Base-by-base conservation (phyloP, 2,888 invertebrate genomes). In the Xylota sylvarum region DNA sequence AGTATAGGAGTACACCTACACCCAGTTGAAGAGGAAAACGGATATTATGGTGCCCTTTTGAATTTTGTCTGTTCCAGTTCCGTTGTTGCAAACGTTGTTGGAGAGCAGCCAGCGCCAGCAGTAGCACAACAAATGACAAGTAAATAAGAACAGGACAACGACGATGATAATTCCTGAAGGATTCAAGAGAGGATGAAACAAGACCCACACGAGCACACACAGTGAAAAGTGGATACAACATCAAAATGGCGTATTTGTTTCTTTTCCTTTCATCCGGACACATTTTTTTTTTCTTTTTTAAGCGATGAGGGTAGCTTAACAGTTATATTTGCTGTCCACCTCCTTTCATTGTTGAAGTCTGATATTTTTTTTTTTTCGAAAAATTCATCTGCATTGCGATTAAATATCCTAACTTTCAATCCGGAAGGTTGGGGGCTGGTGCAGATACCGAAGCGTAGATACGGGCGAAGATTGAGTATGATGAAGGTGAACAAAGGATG, bases 361-460 rank as follows among this genome's bases (percentile, higher is more conserved):
- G 37, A 46, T 12, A 3, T 14, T 43, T 43, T 14, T 43, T 43
- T 67, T 19, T 56, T 37, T 46, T 56, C 37, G 46, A 32, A 48
- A 67, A 58, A 50, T 72, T 56, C 80, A 85, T 85, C 85, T 76
- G 81, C 85, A 81, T 60, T 81, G 81, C 85, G 72, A 76, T 77
- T 76, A 72, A 81, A 72, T 52, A 60, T 81, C 65, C 70, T 72
- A 76, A 76, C 70, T 80, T 85, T 43, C 56, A 74, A 64, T 70
- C 70, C 65, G 65, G 50, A 58, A 43, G 65, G 65, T 73, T 56
- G 17, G 19, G 32, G 46, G 19, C 52, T 35, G 35, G 17, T 58
- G 35, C 37, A 69, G 70, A 70, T 70, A 46, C 46, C 19, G 7
- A 52, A 35, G 23, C 1, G 23, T 3, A 69, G 60, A 67, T 77